Evolutionary conservation across 2,888 invertebrate species (phyloP).

Genomic region (Candidula unifasciata): DNA sequence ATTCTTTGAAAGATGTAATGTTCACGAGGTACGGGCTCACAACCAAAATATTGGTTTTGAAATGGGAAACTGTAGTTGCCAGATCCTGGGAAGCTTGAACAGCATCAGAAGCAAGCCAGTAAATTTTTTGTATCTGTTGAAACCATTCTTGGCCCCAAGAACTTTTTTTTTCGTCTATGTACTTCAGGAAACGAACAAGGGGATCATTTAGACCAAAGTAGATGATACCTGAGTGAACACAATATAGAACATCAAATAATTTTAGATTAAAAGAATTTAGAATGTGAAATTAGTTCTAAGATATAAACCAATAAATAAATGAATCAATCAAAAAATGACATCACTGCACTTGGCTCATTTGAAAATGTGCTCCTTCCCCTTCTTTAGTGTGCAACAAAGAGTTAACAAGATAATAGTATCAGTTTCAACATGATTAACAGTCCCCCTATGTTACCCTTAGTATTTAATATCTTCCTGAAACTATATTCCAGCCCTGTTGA

Average conservation of each 20-base stretch:
- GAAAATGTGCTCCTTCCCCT: too few relatives aligned
- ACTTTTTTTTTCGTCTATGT: neutral
- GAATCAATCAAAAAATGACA: too few relatives aligned
- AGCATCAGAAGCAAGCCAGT: constrained; percentile 39
- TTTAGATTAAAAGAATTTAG: neutral
- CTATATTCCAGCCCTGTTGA: too few relatives aligned
- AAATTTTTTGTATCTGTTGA: neutral
- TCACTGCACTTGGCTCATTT: too few relatives aligned
- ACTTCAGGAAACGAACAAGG: constrained; percentile 53
- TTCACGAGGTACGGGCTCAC: neutral
- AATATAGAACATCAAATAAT: neutral
- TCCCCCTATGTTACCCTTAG: too few relatives aligned
- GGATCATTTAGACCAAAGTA: constrained; percentile 61
- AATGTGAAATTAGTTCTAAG: too few relatives aligned
- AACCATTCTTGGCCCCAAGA: neutral
- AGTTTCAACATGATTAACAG: too few relatives aligned
- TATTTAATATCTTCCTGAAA: too few relatives aligned
- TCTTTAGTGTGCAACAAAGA: too few relatives aligned
- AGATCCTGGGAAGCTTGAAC: neutral
- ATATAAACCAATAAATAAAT: too few relatives aligned
- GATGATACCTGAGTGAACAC: constrained; percentile 57
- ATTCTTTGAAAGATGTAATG: constrained; percentile 1
- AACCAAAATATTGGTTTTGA: constrained; percentile 14
- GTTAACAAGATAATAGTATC: too few relatives aligned
- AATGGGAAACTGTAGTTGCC: neutral